Evolutionary conservation across 2,888 invertebrate genomes (phyloP).

Genomic region (Andrena minutula): DNA sequence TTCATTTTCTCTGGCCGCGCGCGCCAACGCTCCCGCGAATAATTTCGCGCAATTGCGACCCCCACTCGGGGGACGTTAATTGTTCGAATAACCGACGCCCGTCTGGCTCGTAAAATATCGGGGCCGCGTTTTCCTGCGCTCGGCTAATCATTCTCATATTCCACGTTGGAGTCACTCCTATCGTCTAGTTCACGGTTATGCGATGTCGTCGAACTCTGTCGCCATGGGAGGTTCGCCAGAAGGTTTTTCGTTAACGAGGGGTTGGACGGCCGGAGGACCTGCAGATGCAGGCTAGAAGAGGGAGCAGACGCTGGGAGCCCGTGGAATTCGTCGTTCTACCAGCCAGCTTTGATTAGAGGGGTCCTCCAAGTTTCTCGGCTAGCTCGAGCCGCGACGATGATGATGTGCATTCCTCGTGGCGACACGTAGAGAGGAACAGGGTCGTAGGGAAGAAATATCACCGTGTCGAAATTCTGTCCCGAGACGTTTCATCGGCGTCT

Average conservation of each 20-base stretch:
- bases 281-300: constrained; percentile 4
- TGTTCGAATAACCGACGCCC: constrained; percentile 36
- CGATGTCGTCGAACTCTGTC: constrained; percentile 61
- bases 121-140: constrained; percentile 30
- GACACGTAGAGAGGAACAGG: constrained; percentile 13
- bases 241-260: constrained; percentile 59
- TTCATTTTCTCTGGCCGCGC: constrained; percentile 26
- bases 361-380: constrained; percentile 28
- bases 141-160: constrained; percentile 39
- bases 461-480: constrained; percentile 34
- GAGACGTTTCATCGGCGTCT: constrained; percentile 43
- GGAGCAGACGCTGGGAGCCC: constrained; percentile 13
- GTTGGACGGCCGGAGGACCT: constrained; percentile 18
- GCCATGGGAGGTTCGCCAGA: constrained; percentile 37
- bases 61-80: constrained; percentile 36
- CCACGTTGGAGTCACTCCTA: constrained; percentile 24
- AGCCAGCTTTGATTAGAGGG: constrained; percentile 60
- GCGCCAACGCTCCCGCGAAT: constrained; percentile 22
- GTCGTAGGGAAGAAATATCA: constrained; percentile 43
- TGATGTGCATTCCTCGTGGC: constrained; percentile 61
- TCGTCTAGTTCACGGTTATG: constrained; percentile 51
- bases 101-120: constrained; percentile 34
- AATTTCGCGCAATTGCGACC: constrained; percentile 44
- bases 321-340: constrained; percentile 48
- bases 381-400: constrained; percentile 44